Evolutionary conservation across 2,113 vertebrate species (phyloP), one percentile per base, ranked within the genome.

Genomic region (Physeter macrocephalus): DNA sequence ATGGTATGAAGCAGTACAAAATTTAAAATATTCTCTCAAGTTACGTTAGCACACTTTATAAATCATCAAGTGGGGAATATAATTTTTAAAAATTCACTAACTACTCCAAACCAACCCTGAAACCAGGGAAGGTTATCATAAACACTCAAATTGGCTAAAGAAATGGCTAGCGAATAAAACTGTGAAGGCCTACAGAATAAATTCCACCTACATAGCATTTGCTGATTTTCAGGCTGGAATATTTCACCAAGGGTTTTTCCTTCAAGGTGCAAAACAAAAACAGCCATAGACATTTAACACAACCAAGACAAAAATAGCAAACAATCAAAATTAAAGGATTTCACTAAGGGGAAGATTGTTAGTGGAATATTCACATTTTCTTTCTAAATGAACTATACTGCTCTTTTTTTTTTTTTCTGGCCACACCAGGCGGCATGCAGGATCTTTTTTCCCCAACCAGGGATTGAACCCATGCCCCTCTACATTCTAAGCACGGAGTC

Each of bases 191-290:
- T 75, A 46, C 12, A 13, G 39, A 86, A 34, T 14, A 64, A 72
- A 77, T n/a, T 69, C 36, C 36, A 89, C 31, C 52, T 74, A 34
- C 49, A 54, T 2, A 77, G 20, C 41, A 69, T 39, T 43, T 75
- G 69, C 46, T 66, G 43, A 86, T 93, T 93, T 86, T 90, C 88
- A 82, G 27, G 29, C 14, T 80, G 8, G 2, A 80, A 20, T 27
- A 25, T 25, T 59, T 89, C 59, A n/a, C 43, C 49, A 82, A 31
- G 17, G 39, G 25, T 49, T 92, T 77, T 74, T 77, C 13, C 46
- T 92, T 93, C 39, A 82, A 89, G 15, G 43, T 46, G 34, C 62
- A 93, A 75, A 94, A 88, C 75, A 80, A 97, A 90, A 31, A 78
- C 23, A 91, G 49, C 17, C 46, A 77, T 1, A 21, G 25, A 12